Evolutionary conservation across 1,140 invertebrate species (phyloP).

Genomic region (Dendrolimus punctatus): DNA sequence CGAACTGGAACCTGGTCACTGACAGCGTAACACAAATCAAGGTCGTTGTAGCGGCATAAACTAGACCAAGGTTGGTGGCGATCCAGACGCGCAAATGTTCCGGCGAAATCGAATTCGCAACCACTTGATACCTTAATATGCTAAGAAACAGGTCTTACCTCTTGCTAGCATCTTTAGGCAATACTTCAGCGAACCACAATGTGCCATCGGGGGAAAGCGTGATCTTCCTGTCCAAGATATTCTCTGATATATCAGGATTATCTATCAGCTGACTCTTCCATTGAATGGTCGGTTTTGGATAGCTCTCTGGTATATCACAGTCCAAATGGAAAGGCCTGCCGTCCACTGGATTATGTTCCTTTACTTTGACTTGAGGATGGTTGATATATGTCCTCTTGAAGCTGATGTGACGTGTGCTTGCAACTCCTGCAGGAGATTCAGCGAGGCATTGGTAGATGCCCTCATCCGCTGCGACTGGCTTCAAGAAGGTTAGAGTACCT

Average conservation of each 20-base stretch:
- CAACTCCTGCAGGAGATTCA: constrained; percentile 25
- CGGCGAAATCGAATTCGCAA: no score
- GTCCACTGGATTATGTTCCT: constrained; percentile 32
- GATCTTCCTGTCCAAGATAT: constrained; percentile 22
- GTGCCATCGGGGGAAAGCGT: constrained; percentile 34
- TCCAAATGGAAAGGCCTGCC: constrained; percentile 38
- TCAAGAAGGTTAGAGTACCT: constrained; percentile 32
- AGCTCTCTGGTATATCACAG: constrained; percentile 31
- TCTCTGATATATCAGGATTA: constrained; percentile 19
- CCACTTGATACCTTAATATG: no score
- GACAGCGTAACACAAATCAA: no score
- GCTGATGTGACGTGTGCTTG: constrained; percentile 24
- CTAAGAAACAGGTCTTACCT: constrained; percentile 4
- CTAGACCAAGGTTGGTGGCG: no score
- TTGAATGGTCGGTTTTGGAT: constrained; percentile 42
- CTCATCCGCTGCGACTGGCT: constrained; percentile 22
- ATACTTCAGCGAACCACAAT: constrained; percentile 40
- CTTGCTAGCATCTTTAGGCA: constrained; percentile 27
- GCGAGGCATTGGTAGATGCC: constrained; percentile 39
- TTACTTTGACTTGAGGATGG: constrained; percentile 9
- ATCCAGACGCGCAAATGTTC: no score
- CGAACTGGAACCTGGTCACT: no score
- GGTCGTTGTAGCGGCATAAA: no score
- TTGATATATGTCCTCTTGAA: constrained; percentile 30
- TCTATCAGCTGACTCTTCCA: constrained; percentile 28